phyloP scores from a whole-genome alignment of 2,113 vertebrate species.

The Hydrolagus affinis region DNA sequence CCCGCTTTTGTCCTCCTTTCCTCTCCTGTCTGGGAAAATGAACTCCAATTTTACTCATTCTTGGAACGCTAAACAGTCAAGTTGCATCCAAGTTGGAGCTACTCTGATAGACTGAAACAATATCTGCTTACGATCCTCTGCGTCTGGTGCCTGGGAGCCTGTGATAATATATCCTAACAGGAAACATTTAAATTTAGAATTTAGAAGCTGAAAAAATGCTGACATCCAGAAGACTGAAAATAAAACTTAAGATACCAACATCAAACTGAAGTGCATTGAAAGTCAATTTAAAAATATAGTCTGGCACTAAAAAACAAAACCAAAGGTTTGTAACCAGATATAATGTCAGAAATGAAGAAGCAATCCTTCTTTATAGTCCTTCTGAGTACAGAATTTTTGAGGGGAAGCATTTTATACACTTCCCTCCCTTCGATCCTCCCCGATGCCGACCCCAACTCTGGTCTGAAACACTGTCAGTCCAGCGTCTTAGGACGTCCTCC shows the following conservation, averaged over 20 bases:
- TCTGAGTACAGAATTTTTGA: no score
- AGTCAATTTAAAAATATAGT: not conserved
- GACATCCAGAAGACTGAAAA: slow-evolving; percentile 15
- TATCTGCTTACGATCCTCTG: not conserved
- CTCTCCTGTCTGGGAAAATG: not conserved
- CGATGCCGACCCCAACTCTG: no score
- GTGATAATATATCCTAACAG: not conserved
- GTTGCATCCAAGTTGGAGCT: slow-evolving; percentile 23
- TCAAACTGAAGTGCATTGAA: not conserved
- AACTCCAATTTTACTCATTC: slow-evolving; percentile 1
- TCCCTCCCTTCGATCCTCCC: no score
- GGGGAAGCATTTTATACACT: no score
- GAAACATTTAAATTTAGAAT: slow-evolving; percentile 11
- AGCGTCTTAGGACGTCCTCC: no score
- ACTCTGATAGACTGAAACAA: not conserved
- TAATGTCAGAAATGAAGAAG: no score
- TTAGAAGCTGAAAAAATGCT: not conserved
- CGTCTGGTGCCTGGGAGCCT: not conserved
- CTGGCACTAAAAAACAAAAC: not conserved
- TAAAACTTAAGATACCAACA: not conserved
- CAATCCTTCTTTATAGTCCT: no score
- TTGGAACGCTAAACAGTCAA: no score
- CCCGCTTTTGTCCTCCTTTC: not conserved
- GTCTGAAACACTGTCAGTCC: no score
- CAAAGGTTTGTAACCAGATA: not conserved